phyloP scores from a whole-genome alignment of 2,113 vertebrate species.

The Rostratula benghalensis region DNA sequence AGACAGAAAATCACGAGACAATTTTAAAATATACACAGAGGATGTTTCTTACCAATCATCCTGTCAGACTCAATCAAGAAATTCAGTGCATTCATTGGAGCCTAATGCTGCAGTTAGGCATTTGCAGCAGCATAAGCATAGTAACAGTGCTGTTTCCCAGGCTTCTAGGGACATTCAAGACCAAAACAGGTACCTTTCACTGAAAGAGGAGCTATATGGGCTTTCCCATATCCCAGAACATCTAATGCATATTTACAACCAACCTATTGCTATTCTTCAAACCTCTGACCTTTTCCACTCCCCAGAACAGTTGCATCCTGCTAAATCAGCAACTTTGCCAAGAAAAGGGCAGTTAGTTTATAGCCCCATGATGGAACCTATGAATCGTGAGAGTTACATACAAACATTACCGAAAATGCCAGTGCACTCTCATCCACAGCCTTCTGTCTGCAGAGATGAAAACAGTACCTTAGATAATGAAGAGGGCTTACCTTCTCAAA shows the following conservation, averaged over 20 bases:
- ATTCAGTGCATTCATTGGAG: slow-evolving; percentile 57
- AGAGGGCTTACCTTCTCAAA: slow-evolving; percentile 78
- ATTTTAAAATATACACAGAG: slow-evolving; percentile 90
- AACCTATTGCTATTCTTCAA: slow-evolving; percentile 87
- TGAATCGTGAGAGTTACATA: slow-evolving; percentile 82
- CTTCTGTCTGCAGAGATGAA: slow-evolving; percentile 79
- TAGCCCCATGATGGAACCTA: slow-evolving; percentile 78
- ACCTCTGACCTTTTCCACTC: slow-evolving; percentile 84
- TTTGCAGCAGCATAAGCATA: slow-evolving; percentile 69
- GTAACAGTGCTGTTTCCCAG: slow-evolving; percentile 65
- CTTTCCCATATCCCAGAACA: slow-evolving; percentile 83
- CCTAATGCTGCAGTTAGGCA: slow-evolving; percentile 52
- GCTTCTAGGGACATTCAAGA: slow-evolving; percentile 67
- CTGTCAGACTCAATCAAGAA: slow-evolving; percentile 64
- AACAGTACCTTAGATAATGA: slow-evolving; percentile 75
- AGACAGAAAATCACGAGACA: slow-evolving; percentile 80
- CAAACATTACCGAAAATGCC: slow-evolving; percentile 88
- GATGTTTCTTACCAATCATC: slow-evolving; percentile 77
- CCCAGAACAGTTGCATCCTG: slow-evolving; percentile 80
- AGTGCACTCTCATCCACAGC: slow-evolving; percentile 72
- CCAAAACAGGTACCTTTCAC: slow-evolving; percentile 76
- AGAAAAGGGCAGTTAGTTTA: slow-evolving; percentile 80
- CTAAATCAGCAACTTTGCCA: slow-evolving; percentile 91
- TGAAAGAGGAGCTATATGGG: slow-evolving; percentile 75
- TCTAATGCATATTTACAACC: slow-evolving; percentile 88